Evolutionary conservation across 2,113 vertebrate species (phyloP).

Genomic region (Chionis minor): DNA sequence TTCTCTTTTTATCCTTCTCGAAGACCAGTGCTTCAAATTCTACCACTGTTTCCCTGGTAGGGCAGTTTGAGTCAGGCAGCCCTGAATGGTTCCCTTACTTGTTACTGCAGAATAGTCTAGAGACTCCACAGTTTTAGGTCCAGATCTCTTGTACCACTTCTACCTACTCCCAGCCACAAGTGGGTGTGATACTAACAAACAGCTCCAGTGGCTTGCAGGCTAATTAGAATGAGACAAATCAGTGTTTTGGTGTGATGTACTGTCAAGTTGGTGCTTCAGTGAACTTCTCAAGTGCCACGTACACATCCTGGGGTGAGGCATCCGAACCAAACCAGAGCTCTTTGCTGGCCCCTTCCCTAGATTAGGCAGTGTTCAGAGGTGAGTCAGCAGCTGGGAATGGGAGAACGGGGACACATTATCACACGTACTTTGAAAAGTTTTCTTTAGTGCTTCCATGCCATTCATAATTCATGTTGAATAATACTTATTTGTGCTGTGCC

Average conservation of each 20-base stretch:
- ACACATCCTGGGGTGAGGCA: not conserved
- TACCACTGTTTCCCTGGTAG: not conserved
- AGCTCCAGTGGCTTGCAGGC: not conserved
- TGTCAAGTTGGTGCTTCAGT: not conserved
- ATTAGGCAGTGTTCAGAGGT: not conserved
- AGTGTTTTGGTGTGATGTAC: not conserved
- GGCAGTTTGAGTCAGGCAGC: not conserved
- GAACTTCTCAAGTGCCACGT: not conserved
- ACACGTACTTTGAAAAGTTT: not conserved
- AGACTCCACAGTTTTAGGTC: not conserved
- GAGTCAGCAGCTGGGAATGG: not conserved
- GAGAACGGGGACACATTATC: not conserved
- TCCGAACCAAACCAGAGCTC: not conserved
- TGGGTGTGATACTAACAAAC: not conserved
- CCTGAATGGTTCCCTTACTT: not conserved
- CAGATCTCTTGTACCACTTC: not conserved
- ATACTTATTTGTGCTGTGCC: not conserved
- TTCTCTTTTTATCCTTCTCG: not conserved
- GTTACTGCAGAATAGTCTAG: not conserved
- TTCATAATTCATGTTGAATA: constrained; percentile 26
- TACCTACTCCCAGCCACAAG: not conserved
- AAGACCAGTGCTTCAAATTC: not conserved
- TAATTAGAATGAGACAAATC: not conserved
- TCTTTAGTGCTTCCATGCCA: not conserved
- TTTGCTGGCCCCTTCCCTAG: not conserved